Evolutionary conservation across 1,140 invertebrate species (phyloP), one percentile per base, ranked within the genome.

Genomic region (Psilanteris sp.): DNA sequence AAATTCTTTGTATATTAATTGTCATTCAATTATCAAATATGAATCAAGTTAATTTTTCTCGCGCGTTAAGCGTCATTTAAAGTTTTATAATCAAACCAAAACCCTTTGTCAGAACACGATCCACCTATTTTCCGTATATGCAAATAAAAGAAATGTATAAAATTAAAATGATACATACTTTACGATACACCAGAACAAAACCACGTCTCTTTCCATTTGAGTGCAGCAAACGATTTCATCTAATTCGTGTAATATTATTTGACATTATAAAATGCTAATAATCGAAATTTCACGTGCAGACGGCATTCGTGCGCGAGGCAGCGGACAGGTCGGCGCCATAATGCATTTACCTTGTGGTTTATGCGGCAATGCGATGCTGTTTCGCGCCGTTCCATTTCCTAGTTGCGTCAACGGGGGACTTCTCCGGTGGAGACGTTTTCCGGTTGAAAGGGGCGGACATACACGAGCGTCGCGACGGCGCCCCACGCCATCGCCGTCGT

Each of bases 261-360:
- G 16, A 41, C 26, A 4, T 31, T 24, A 32, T 24, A 37, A n/a
- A 8, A 11, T 8, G 41, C 11, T 57, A 41, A 64, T 66, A 29
- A 62, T 29, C 7, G 9, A 27, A 52, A 66, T 54, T 66, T 66
- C 44, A 64, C 16, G 36, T 10, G 22, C 34, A 41, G 24, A 41
- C 18, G 44, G 34, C 9, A 15, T n/a, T 46, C 1, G 31, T 7
- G 11, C 26, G 27, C 16, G 10, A 34, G n/a, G 11, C 15, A 20
- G 26, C 39, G 37, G 37, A 54, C 48, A 46, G 20, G 15, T 10
- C 6, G 64, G 32, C 52, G 52, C 57, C 54, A 11, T 75, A 66
- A 67, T 72, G 61, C 44, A 70, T 52, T 79, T 73, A 64, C 46
- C 37, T 39, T 70, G 62, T 36, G 67, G 61, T 72, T 71, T 44